A percentile compares a stretch with the other conserved stretches of the same genome.
Evolutionary conservation across 2,113 vertebrate species (phyloP).

Genomic region (Cyprinodon variegatus): DNA sequence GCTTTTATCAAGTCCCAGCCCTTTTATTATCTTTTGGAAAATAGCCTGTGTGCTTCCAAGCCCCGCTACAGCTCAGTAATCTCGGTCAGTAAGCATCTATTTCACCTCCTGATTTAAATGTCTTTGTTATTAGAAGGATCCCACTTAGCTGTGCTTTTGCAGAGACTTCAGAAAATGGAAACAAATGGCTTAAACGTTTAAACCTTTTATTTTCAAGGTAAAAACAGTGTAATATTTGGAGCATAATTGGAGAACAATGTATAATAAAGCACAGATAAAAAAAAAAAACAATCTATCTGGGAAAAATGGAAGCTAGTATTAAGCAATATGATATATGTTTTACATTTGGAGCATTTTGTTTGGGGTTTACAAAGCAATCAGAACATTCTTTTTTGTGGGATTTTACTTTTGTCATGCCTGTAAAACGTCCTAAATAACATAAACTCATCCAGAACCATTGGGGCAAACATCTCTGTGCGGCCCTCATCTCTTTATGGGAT

Average conservation of each 20-base stretch:
- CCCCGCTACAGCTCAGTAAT: not conserved
- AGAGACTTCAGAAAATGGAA: not conserved
- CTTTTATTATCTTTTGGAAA: not conserved
- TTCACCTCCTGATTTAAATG: not conserved
- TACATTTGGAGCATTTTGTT: too few species aligned
- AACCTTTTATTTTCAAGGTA: not conserved
- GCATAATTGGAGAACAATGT: not conserved
- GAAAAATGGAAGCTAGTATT: not conserved
- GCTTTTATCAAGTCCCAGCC: not conserved
- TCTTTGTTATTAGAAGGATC: slow-evolving; percentile 13
- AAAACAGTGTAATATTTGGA: not conserved
- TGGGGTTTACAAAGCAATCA: too few species aligned
- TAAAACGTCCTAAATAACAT: too few species aligned
- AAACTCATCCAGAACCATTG: too few species aligned
- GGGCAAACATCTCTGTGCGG: too few species aligned
- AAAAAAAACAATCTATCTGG: not conserved
- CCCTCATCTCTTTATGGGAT: too few species aligned
- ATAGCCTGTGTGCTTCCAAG: slow-evolving; percentile 2
- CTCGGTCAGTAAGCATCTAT: slow-evolving; percentile 30
- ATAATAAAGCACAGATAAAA: not conserved
- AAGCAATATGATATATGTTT: too few species aligned
- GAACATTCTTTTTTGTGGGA: too few species aligned
- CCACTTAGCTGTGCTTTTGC: not conserved
- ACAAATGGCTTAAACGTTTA: too few species aligned
- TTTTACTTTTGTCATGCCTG: too few species aligned